A percentile compares a stretch with the other conserved stretches of the same genome.
These are phyloP conservation scores for Galago senegalensis DNA, from an alignment of 2,797 vertebrate genomes.

Conservation along the genomic window DNA sequence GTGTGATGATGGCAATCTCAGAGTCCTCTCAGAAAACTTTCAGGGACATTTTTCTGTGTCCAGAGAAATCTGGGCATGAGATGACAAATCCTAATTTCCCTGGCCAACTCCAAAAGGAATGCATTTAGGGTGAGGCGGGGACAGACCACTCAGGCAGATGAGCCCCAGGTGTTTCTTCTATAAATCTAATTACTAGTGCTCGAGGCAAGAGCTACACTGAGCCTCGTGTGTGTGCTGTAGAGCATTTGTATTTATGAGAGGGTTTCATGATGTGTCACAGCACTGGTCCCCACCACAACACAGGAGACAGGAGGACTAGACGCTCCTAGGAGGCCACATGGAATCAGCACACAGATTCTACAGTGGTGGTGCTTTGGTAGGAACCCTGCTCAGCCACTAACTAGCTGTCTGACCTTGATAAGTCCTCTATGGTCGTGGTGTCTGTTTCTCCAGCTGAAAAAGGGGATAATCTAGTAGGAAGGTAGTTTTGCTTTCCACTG, in stretches of 20 bases:
- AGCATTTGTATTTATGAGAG: background rate
- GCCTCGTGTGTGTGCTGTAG: background rate
- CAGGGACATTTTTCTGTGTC: conserved; percentile 10
- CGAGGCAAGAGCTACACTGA: background rate
- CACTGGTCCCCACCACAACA: background rate
- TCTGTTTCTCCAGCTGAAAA: conserved; percentile 60
- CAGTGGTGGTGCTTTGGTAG: too few species aligned
- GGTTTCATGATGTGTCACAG: background rate
- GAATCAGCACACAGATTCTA: background rate
- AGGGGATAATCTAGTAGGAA: background rate
- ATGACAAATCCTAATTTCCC: conserved; percentile 38
- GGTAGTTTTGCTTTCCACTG: background rate
- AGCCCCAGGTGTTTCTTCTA: conserved; percentile 41
- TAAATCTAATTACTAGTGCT: conserved; percentile 16
- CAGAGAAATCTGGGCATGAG: background rate
- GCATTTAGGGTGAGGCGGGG: background rate
- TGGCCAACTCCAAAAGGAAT: conserved; percentile 46
- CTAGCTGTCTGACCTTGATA: background rate
- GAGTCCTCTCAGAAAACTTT: background rate
- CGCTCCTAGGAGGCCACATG: background rate
- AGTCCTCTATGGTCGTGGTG: background rate
- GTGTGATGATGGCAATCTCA: background rate
- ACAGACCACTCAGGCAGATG: background rate
- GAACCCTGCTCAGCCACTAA: background rate
- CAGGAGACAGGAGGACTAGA: background rate